Conservation (phyloP, 2,797 vertebrate species). For the Melanotaenia pygmaea region DNA sequence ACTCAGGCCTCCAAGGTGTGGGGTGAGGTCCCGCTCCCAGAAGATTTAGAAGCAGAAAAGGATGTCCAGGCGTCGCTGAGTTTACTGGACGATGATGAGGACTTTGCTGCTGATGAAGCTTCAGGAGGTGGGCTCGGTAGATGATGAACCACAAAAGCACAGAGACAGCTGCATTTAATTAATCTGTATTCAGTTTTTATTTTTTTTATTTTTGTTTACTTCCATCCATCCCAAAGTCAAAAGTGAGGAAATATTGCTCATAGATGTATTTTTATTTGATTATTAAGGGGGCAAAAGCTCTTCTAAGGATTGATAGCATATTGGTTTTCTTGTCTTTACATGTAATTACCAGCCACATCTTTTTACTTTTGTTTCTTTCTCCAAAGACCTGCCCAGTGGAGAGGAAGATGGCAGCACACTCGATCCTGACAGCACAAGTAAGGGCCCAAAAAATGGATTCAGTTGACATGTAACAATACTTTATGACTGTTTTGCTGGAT, state of each 20-base stretch:
- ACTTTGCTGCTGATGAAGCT: constrained; percentile 80
- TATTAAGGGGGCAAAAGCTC: background rate
- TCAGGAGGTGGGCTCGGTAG: constrained; percentile 80
- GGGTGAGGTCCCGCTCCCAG: constrained; percentile 82
- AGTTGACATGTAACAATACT: constrained; percentile 5
- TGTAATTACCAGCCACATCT: background rate
- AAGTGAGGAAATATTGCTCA: constrained; percentile 2
- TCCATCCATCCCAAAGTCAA: constrained; percentile 17
- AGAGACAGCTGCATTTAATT: constrained; percentile 61
- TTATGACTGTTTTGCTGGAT: constrained; percentile 39
- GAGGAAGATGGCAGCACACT: constrained; percentile 84
- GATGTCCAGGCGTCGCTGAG: constrained; percentile 53
- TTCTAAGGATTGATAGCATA: constrained; percentile 7
- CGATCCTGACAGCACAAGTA: constrained; percentile 77
- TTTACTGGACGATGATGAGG: constrained; percentile 83
- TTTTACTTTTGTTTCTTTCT: constrained; percentile 30
- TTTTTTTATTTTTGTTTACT: constrained; percentile 8
- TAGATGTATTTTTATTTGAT: background rate
- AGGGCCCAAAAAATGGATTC: constrained; percentile 36
- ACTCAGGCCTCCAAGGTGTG: constrained; percentile 83
- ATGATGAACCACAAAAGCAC: constrained; percentile 41
- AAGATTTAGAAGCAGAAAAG: constrained; percentile 78
- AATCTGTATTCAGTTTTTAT: constrained; percentile 32
- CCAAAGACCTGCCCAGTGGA: constrained; percentile 79
- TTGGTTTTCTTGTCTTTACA: background rate